Percentiles rank a stretch among this genome's conserved stretches.
These are phyloP conservation scores for Myotis yumanensis DNA, from an alignment of 2,113 vertebrate genomes.

Conservation along the genomic window DNA sequence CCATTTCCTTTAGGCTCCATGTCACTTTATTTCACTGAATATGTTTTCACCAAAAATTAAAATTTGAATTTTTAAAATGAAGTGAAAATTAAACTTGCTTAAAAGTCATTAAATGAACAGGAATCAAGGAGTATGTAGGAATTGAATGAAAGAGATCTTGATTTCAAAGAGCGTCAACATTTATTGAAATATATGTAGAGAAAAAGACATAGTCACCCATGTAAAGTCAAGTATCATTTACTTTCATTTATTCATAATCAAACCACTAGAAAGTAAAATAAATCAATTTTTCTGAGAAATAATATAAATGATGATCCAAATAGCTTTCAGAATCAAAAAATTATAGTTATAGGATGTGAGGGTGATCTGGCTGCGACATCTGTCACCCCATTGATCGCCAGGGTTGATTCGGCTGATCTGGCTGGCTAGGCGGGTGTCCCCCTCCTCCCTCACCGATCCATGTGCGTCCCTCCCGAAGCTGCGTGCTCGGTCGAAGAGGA, in stretches of 20 bases:
- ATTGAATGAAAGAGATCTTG: neutral
- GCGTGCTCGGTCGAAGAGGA: too few relatives aligned
- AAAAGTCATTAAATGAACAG: slow-evolving; percentile 19
- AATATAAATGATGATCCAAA: neutral
- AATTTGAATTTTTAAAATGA: slow-evolving; percentile 21
- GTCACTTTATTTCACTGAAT: neutral
- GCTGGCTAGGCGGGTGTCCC: too few relatives aligned
- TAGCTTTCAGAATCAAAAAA: slow-evolving; percentile 36
- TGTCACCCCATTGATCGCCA: too few relatives aligned
- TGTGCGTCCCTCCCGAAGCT: too few relatives aligned
- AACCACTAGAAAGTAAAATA: neutral
- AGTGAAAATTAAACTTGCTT: slow-evolving; percentile 45
- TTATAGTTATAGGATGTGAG: neutral
- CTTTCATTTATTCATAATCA: slow-evolving; percentile 25
- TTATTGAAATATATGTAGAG: neutral
- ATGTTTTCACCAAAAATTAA: slow-evolving; percentile 27
- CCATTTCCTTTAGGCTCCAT: neutral
- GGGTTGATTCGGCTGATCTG: too few relatives aligned
- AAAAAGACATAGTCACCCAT: neutral
- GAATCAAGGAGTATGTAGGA: neutral
- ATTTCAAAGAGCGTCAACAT: slow-evolving; percentile 24
- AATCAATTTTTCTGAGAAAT: neutral
- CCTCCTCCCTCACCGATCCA: too few relatives aligned
- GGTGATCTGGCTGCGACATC: too few relatives aligned
- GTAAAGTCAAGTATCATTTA: slow-evolving; percentile 11